Conservation (phyloP, 1,140 invertebrate genomes). For the Drosophila suzukii region DNA sequence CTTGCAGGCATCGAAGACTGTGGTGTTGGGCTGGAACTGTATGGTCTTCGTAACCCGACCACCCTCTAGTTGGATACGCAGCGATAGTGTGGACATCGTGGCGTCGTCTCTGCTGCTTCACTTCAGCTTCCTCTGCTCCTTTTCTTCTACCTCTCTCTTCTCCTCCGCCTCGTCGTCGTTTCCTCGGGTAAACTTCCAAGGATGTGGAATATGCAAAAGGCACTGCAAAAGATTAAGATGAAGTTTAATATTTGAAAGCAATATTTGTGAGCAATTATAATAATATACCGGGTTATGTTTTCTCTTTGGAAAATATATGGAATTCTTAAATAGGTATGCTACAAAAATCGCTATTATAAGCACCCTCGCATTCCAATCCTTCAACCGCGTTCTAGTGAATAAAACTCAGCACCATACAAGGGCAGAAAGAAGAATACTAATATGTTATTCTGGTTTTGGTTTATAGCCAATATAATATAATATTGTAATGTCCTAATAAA, state of each 20-base stretch:
- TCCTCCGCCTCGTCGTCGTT: conserved; percentile 54
- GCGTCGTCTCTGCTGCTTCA: conserved; percentile 32
- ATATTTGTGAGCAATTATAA: neutral
- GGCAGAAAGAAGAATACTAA: too few species aligned
- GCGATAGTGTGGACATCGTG: conserved; percentile 89
- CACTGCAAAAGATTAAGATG: conserved; percentile 52
- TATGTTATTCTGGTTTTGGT: neutral
- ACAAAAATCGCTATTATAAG: too few species aligned
- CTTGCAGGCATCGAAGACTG: conserved; percentile 97
- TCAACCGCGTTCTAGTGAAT: too few species aligned
- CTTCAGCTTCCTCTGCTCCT: conserved; percentile 27
- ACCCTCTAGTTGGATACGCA: conserved; percentile 97
- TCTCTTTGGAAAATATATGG: too few species aligned
- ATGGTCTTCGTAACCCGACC: conserved; percentile 98
- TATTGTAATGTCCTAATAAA: conserved; percentile 6
- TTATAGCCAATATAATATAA: neutral
- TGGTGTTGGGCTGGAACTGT: conserved; percentile 97
- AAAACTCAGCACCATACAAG: too few species aligned
- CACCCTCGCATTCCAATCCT: too few species aligned
- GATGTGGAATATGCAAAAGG: conserved; percentile 74
- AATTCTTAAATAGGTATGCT: too few species aligned
- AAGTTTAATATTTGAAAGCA: neutral
- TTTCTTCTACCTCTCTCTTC: conserved; percentile 33
- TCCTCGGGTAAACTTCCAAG: conserved; percentile 62
- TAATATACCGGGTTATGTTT: too few species aligned